Percentiles rank a stretch among this genome's conserved stretches.
Evolutionary conservation across 2,113 vertebrate species (phyloP).

Genomic region (Electrona antarctica): DNA sequence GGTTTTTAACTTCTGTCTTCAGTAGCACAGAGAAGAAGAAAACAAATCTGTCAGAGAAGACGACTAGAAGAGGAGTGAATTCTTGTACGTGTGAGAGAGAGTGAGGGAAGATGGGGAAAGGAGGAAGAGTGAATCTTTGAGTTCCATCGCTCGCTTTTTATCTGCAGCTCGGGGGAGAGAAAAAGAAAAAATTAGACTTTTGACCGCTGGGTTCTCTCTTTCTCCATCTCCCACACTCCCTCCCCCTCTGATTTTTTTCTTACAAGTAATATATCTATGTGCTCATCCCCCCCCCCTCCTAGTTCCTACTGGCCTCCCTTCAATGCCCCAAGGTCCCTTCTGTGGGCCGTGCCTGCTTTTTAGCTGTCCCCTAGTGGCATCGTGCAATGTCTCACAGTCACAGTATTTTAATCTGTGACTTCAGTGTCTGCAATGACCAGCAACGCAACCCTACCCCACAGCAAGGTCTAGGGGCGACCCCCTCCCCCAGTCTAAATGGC

Average conservation of each 20-base stretch:
- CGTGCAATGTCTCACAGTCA: slow-evolving; percentile 73
- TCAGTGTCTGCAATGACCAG: slow-evolving; percentile 56
- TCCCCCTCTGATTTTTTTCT: background rate
- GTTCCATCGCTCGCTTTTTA: slow-evolving; percentile 21
- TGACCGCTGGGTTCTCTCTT: slow-evolving; percentile 19
- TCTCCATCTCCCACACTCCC: background rate
- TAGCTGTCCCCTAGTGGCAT: slow-evolving; percentile 53
- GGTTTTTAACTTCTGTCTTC: slow-evolving; percentile 45
- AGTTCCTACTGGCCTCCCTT: background rate
- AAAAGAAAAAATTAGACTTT: slow-evolving; percentile 7
- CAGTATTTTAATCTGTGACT: slow-evolving; percentile 60
- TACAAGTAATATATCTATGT: slow-evolving; percentile 1
- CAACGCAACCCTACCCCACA: slow-evolving; percentile 17
- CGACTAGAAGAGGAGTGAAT: slow-evolving; percentile 22
- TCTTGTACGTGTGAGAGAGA: slow-evolving; percentile 29
- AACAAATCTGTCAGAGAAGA: slow-evolving; percentile 11
- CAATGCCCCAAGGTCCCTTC: slow-evolving; percentile 28
- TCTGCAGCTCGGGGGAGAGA: background rate
- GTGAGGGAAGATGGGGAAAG: slow-evolving; percentile 4
- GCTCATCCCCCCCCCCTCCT: slow-evolving; percentile 12
- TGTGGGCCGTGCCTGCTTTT: slow-evolving; percentile 37
- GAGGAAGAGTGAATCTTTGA: slow-evolving; percentile 14
- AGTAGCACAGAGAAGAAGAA: slow-evolving; percentile 60
- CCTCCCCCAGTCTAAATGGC: background rate
- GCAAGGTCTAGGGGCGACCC: slow-evolving; percentile 19